phyloP scores from a whole-genome alignment of 2,888 invertebrate species.

The Horisme vitalbata region DNA sequence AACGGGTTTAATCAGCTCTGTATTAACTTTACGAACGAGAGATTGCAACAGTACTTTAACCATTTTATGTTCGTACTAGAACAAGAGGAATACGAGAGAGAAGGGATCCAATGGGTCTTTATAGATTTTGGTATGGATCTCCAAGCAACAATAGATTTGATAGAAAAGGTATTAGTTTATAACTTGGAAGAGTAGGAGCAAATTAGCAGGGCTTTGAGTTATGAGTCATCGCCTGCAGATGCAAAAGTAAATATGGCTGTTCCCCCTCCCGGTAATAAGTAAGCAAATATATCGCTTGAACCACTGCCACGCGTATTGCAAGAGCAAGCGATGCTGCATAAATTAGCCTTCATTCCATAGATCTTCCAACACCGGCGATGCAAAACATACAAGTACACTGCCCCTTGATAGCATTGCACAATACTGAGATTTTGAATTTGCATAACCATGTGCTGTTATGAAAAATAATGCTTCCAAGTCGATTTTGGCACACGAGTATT shows the following conservation, averaged over 20 bases:
- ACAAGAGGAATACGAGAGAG: slow-evolving; percentile 97
- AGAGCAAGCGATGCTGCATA: slow-evolving; percentile 47
- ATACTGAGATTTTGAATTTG: no score
- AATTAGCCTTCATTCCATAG: slow-evolving; percentile 25
- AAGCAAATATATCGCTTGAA: slow-evolving; percentile 48
- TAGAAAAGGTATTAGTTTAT: slow-evolving; percentile 90
- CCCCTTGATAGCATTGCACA: slow-evolving; percentile 34
- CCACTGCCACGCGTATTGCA: slow-evolving; percentile 42
- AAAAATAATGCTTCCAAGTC: slow-evolving; percentile 5
- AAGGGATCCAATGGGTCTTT: slow-evolving; percentile 95
- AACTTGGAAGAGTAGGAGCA: slow-evolving; percentile 61
- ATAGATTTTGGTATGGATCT: slow-evolving; percentile 98
- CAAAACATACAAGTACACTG: slow-evolving; percentile 35
- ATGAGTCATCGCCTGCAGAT: slow-evolving; percentile 57
- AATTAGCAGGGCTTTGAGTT: slow-evolving; percentile 65
- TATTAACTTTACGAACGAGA: slow-evolving; percentile 98
- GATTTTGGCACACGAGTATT: slow-evolving; percentile 5
- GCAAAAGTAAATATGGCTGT: slow-evolving; percentile 54
- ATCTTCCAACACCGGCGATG: slow-evolving; percentile 43
- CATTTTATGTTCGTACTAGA: slow-evolving; percentile 98
- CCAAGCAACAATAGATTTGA: slow-evolving; percentile 94
- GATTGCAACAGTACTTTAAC: slow-evolving; percentile 97
- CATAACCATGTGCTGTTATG: no score
- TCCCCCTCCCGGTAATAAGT: slow-evolving; percentile 44
- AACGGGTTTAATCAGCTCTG: slow-evolving; percentile 98